phyloP scores from a whole-genome alignment of 2,888 invertebrate species.

The Caenorhabditis becei region DNA sequence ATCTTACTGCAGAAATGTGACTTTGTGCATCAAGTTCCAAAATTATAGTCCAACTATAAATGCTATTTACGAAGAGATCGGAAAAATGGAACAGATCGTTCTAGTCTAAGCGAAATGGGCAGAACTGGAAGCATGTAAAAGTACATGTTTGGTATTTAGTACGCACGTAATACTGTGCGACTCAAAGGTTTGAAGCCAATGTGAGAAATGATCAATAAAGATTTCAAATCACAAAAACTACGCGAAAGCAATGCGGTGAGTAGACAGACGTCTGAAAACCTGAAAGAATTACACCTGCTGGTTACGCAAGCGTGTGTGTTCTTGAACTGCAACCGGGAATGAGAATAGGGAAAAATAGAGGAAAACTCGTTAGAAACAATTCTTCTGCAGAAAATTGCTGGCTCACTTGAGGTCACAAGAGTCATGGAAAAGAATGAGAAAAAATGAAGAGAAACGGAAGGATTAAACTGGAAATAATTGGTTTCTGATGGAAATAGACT shows the following conservation, averaged over 20 bases:
- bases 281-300: background rate
- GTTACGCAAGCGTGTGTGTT: background rate
- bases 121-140: too few species aligned
- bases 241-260: background rate
- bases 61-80: too few species aligned
- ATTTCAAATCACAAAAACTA: too few species aligned
- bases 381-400: background rate
- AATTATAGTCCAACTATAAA: too few species aligned
- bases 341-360: background rate
- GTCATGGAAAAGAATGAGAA: conserved; percentile 24
- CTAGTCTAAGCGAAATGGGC: too few species aligned
- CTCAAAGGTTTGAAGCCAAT: too few species aligned
- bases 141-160: too few species aligned
- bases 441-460: conserved; percentile 29
- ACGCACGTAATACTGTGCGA: too few species aligned
- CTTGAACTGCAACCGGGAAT: background rate
- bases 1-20: too few species aligned
- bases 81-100: too few species aligned
- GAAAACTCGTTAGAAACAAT: background rate
- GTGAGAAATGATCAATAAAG: too few species aligned
- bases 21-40: too few species aligned
- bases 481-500: conserved; percentile 48
- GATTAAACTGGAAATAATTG: conserved; percentile 51
- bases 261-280: background rate
- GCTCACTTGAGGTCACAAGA: conserved; percentile 43